phyloP scores from a whole-genome alignment of 2,888 invertebrate species.

The Julus scanicus region DNA sequence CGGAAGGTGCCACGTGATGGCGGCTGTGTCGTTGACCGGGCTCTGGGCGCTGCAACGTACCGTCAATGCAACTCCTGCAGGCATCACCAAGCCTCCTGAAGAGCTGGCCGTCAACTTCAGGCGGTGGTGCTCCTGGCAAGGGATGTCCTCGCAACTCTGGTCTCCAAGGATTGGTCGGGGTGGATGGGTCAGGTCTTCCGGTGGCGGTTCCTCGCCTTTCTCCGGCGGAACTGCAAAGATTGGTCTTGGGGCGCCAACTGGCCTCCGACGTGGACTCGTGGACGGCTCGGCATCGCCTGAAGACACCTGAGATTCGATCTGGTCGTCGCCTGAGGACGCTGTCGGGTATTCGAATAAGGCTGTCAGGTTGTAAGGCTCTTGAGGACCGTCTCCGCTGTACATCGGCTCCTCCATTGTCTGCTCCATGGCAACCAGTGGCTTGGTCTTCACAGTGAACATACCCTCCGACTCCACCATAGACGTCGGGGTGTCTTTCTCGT shows the following conservation, averaged over 20 bases:
- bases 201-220: neutral
- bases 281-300: neutral
- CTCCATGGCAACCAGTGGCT: neutral
- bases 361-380: neutral
- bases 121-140: neutral
- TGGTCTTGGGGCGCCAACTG: neutral
- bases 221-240: neutral
- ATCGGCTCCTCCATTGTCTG: neutral
- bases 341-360: neutral
- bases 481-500: neutral
- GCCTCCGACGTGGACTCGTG: neutral
- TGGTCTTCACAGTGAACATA: neutral
- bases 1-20: constrained; percentile 29
- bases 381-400: neutral
- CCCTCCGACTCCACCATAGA: neutral
- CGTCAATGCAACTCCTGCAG: neutral
- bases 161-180: neutral
- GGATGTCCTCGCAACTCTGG: neutral
- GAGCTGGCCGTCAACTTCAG: constrained; percentile 10
- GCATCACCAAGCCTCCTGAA: neutral
- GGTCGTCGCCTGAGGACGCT: neutral
- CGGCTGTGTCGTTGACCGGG: neutral
- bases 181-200: too few species aligned
- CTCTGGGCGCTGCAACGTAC: constrained; percentile 28
- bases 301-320: neutral